These are phyloP conservation scores for Zaprionus kolodkinae DNA, from an alignment of 1,140 invertebrate genomes.

Conservation along the genomic window DNA sequence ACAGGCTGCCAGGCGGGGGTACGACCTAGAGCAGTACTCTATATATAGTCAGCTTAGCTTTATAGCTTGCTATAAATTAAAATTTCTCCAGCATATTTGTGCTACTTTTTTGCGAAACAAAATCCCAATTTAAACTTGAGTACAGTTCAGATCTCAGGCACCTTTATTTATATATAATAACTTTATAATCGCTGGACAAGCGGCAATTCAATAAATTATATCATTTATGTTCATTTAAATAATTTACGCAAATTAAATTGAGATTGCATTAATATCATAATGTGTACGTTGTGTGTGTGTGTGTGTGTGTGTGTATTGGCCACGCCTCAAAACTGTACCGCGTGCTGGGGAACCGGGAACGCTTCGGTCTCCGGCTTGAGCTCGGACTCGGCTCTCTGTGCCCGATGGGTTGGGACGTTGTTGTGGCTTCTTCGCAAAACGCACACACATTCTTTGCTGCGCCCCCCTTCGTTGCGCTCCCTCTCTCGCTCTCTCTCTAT, in stretches of 20 bases:
- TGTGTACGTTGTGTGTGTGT: background rate
- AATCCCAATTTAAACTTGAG: background rate
- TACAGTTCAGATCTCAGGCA: background rate
- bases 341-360: constrained; percentile 14
- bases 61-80: background rate
- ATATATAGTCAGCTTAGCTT: background rate
- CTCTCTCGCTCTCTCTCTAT: constrained; percentile 30
- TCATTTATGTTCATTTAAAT: constrained; percentile 3
- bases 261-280: background rate
- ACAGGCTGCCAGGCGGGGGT: too few relatives aligned
- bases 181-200: background rate
- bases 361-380: too few relatives aligned
- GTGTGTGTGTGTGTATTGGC: background rate
- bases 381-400: background rate
- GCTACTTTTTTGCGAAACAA: background rate
- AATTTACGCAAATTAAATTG: constrained; percentile 7
- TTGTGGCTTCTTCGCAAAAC: constrained; percentile 41
- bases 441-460: constrained; percentile 29
- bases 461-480: constrained; percentile 8
- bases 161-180: background rate
- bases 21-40: too few relatives aligned
- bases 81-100: background rate
- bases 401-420: constrained; percentile 39
- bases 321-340: constrained; percentile 74
- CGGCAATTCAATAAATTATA: background rate